Base-by-base conservation (phyloP, 2,113 vertebrate species). In the Peromyscus polionotus region DNA sequence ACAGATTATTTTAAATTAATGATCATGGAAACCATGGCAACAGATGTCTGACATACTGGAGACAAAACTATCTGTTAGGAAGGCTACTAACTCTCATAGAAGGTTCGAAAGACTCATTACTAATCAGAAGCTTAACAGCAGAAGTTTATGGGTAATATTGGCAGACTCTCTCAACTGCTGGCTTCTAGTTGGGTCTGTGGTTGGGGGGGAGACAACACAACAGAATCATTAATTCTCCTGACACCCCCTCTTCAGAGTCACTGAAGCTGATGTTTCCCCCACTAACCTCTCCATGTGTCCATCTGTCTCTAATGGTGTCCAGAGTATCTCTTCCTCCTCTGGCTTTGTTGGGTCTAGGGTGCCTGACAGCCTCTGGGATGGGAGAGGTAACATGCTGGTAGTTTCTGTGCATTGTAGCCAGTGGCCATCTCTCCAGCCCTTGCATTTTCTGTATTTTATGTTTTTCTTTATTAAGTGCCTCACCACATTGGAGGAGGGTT, bases 371-470 rank as follows among this genome's bases (percentile, higher is more conserved):
- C 51, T 67, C 42, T 17, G 16, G 33, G 8, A 36, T 3, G 10
- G 3, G 28, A 13, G 39, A 48, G 0, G 10, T 8, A 19, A 48
- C 4, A 2, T 1, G 12, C 33, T 24, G 10, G 7, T 14, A 54
- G 48, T 48, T 80, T 84, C 36, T 33, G 19, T n/a, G 51, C 31
- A 88, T 8, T 8, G 51, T 51, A 7, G 51, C 51, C 13, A 19
- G 54, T 39, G 48, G 48, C 65, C n/a, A 80, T 70, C 68, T 70
- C 68, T 70, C 68, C 7, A 70, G 33, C 17, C 6, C 33, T 70
- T 70, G 16, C 33, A n/a, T 70, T 70, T 19, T n/a, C 68, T 70
- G 16, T 70, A 36, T n/a, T 70, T 19, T 67, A 1, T 65, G 63
- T 67, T 70, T 70, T 70, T 70, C 33, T 70, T 36, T 70, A 70